Evolutionary conservation across 2,797 vertebrate species (phyloP), one percentile per base, ranked within the genome.

Genomic region (Stomatorhinus walkeri): DNA sequence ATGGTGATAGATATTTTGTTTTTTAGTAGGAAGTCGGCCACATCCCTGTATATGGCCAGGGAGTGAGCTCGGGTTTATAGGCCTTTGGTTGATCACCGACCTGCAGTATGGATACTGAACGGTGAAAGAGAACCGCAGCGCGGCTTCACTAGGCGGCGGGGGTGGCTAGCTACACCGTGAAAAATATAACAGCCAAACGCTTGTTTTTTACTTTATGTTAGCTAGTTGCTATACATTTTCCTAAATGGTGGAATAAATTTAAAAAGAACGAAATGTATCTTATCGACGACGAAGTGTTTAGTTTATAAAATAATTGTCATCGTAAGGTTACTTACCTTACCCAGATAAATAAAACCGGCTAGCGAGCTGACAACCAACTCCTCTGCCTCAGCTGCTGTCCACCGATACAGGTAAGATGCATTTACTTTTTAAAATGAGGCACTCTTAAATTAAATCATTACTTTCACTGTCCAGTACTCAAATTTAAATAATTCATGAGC

Each of bases 11-110:
- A 90, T 92, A 90, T 68, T 88, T 88, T 87, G 56, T 81, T 89
- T 84, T 88, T 88, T 91, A 92, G 92, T 90, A 92, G 91, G 93
- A 91, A 94, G 87, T 64, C 64, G 83, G 91, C 91, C 89, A 91
- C 90, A 92, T 92, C 91, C 92, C 90, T 90, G 89, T 88, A 92
- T 87, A 61, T 43, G 56, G 59, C 64, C 87, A 49, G 90, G 91
- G 81, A 90, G 89, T 90, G 91, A 93, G 91, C 85, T 89, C 59
- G 85, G 90, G 52, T 91, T 90, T 46, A 9, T 12, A 84, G 85
- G 85, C 85, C 91, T 91, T 90, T 87, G 79, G 89, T 86, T 90
- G 90, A 92, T 91, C 92, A 89, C 92, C 92, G 92, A 83, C 87
- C 91, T 92, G 91, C 89, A 92, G 91, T 90, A 90, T 87, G 91